Evolutionary conservation across 2,797 vertebrate species (phyloP).

Genomic region (Crypturellus tataupa): DNA sequence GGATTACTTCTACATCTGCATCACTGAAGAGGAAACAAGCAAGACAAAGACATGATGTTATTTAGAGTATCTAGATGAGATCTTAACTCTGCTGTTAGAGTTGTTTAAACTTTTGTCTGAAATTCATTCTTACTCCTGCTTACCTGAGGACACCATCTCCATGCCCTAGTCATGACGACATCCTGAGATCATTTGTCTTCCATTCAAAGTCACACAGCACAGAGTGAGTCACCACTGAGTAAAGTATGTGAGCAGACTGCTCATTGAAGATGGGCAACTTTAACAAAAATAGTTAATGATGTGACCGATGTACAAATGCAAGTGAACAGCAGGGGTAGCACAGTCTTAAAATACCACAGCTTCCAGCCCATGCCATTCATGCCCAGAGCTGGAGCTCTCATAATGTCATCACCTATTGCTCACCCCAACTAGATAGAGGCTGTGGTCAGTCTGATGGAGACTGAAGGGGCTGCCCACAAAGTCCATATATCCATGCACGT

Average conservation of each 20-base stretch:
- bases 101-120: background rate
- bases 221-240: background rate
- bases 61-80: background rate
- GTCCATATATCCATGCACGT: background rate
- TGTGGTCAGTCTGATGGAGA: background rate
- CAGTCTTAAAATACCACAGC: slow-evolving; percentile 5
- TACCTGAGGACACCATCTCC: background rate
- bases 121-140: background rate
- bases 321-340: background rate
- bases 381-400: background rate
- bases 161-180: background rate
- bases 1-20: background rate
- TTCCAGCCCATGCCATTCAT: background rate
- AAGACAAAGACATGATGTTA: background rate
- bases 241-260: background rate
- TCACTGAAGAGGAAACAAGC: background rate
- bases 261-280: background rate
- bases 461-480: background rate
- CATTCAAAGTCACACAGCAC: background rate
- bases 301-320: background rate
- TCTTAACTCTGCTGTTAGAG: background rate
- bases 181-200: background rate
- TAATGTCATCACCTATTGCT: background rate
- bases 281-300: background rate
- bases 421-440: background rate